A percentile compares a stretch with the other conserved stretches of the same genome.
Evolutionary conservation across 1,140 invertebrate genomes (phyloP).

Genomic region (Anoplolepis gracilipes): DNA sequence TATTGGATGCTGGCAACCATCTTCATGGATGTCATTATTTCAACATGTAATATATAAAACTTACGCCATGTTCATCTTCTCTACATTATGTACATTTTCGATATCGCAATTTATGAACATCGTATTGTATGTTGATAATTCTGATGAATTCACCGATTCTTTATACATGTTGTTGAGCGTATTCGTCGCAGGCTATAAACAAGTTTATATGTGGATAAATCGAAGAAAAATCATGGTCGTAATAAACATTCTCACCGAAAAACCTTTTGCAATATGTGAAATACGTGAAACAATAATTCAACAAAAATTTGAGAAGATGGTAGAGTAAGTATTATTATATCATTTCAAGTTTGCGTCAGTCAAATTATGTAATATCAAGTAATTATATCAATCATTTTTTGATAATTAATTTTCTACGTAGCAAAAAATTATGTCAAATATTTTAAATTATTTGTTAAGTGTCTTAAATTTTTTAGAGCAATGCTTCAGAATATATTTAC

Average conservation of each 20-base stretch:
- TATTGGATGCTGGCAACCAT: constrained; percentile 43
- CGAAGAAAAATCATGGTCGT: constrained; percentile 53
- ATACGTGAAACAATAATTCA: constrained; percentile 61
- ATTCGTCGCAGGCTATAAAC: constrained; percentile 56
- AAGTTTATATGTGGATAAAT: constrained; percentile 49
- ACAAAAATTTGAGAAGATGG: constrained; percentile 31
- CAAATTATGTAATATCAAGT: neutral
- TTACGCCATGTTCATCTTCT: neutral
- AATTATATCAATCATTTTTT: neutral
- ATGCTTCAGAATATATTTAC: neutral
- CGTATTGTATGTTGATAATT: constrained; percentile 40
- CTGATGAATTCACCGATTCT: constrained; percentile 63
- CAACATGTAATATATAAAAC: constrained; percentile 45
- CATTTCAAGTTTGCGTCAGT: neutral
- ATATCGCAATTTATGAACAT: constrained; percentile 62
- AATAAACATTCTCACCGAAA: constrained; percentile 14
- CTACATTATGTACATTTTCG: neutral
- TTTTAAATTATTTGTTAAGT: too few relatives aligned
- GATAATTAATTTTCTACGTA: neutral
- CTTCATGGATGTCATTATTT: constrained; percentile 33
- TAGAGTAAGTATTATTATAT: constrained; percentile 59
- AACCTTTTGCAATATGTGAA: constrained; percentile 55
- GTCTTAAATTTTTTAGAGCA: neutral
- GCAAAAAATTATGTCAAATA: neutral
- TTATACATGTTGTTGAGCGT: constrained; percentile 32